Conservation (phyloP, 2,888 invertebrate species). For the Watsonalla binaria region DNA sequence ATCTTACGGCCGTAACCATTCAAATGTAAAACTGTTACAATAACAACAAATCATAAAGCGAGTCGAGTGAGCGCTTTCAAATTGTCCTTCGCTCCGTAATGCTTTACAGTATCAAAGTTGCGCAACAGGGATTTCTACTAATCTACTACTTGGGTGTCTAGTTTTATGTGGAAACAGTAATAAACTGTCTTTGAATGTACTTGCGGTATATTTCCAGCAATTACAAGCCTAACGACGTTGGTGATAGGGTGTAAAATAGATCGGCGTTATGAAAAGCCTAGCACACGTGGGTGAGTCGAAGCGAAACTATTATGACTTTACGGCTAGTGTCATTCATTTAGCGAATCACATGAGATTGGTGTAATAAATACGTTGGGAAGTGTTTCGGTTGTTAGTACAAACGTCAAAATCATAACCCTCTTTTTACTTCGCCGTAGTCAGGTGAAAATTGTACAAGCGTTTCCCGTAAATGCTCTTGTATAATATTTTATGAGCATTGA, state of each 20-base stretch:
- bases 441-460: too few species aligned
- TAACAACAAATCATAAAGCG: constrained; percentile 71
- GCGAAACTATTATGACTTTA: constrained; percentile 58
- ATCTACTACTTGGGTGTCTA: constrained; percentile 76
- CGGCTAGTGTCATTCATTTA: constrained; percentile 65
- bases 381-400: too few species aligned
- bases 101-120: constrained; percentile 49
- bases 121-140: constrained; percentile 57
- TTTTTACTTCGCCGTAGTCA: too few species aligned
- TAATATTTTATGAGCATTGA: too few species aligned
- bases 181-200: constrained; percentile 52
- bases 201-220: constrained; percentile 14
- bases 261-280: constrained; percentile 9
- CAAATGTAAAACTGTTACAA: constrained; percentile 54
- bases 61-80: constrained; percentile 48
- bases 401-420: too few species aligned
- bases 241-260: constrained; percentile 17
- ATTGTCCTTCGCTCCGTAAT: constrained; percentile 54
- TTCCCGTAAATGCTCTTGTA: too few species aligned
- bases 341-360: constrained; percentile 57
- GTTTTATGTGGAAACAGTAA: constrained; percentile 65
- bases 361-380: constrained; percentile 18
- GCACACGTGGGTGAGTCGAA: constrained; percentile 64
- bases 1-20: constrained; percentile 27
- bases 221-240: constrained; percentile 30